Evolutionary conservation across 2,113 vertebrate genomes (phyloP), one percentile per base, ranked within the genome.

Genomic region (Lophotis ruficrista): DNA sequence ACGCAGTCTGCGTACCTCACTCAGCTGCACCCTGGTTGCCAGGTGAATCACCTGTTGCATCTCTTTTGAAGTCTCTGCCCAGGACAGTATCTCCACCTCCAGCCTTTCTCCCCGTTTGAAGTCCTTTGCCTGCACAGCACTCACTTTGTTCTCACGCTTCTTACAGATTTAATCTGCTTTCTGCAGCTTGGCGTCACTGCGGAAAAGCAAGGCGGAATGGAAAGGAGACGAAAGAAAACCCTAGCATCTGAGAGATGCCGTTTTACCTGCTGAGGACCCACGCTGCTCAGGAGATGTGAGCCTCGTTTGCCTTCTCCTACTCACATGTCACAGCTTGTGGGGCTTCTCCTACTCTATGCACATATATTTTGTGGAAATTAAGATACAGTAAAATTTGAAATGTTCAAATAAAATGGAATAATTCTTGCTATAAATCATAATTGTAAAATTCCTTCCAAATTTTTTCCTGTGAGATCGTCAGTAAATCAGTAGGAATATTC

Each of bases 1-100:
- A 47, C 0, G 0, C 48, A 69, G 73, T 69, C 84, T 38, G 5
- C 0, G 3, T 23, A 15, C 50, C 31, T 50, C 0, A 0, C 51
- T 78, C 0, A 0, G n/a, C 47, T 22, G 14, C 2, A 14, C 33
- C 2, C 75, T 58, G 71, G 37, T 22, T 78, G 56, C 65, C n/a
- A 38, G 84, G 80, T 83, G 76, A 68, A 43, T 84, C 73, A 79
- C 77, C 60, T 84, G 72, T 72, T 64, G 27, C 0, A 0, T 7
- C 69, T 81, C 87, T 82, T 93, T 84, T 89, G 87, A 95, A 96
- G 93, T 51, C 30, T 56, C 53, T 84, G 83, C 48, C 41, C 47
- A 0, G 70, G 91, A 87, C 51, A 18, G 62, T 43, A 71, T 94
- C 94, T 92, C 83, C 1, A 1, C 56, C 4, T 4, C 38, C 89